phyloP scores from a whole-genome alignment of 1,140 invertebrate species.

The Odontomachus brunneus region DNA sequence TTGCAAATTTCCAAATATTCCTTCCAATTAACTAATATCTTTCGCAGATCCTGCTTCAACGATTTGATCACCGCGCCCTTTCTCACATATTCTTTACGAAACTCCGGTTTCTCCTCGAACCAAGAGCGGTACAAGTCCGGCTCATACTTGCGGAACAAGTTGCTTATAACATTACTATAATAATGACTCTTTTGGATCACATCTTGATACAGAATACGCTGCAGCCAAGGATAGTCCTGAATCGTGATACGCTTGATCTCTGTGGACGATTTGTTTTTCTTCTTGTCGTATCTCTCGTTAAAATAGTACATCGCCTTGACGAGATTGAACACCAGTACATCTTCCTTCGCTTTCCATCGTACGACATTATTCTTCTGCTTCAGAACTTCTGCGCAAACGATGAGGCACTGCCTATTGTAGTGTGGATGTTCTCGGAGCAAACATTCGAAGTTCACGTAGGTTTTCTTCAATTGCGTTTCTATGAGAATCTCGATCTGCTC shows the following conservation, averaged over 20 bases:
- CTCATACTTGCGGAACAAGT: constrained; percentile 21
- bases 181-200: rapidly evolving
- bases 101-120: neutral
- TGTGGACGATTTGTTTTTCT: neutral
- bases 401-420: constrained; percentile 70
- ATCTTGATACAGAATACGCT: constrained; percentile 33
- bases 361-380: neutral
- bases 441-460: constrained; percentile 8
- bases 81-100: neutral
- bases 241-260: constrained; percentile 50
- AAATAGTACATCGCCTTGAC: constrained; percentile 68
- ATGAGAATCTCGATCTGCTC: constrained; percentile 54
- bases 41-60: constrained; percentile 65
- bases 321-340: neutral
- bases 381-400: neutral
- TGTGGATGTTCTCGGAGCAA: constrained; percentile 62
- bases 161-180: rapidly evolving
- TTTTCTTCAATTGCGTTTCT: neutral
- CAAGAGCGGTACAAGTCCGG: constrained; percentile 53
- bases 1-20: constrained; percentile 62
- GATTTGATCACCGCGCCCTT: neutral
- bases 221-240: constrained; percentile 71
- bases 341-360: neutral
- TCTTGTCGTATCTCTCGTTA: constrained; percentile 65
- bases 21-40: constrained; percentile 68